Evolutionary conservation across 2,113 vertebrate genomes (phyloP).

Genomic region (Periophthalmus modestus): DNA sequence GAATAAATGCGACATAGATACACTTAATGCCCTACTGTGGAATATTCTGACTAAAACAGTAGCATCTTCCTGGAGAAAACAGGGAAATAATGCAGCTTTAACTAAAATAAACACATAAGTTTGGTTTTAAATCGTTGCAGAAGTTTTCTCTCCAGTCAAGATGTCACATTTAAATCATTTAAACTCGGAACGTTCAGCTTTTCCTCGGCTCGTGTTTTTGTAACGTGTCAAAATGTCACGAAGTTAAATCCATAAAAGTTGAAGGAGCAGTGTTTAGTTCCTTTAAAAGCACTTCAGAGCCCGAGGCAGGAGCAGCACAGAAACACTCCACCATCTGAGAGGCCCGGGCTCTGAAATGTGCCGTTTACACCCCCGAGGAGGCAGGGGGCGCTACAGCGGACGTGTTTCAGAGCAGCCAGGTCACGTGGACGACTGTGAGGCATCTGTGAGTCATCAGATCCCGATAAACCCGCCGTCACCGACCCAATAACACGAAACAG

Average conservation of each 20-base stretch:
- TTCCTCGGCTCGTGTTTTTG: background rate
- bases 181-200: constrained; percentile 1
- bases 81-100: background rate
- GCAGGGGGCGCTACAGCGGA: background rate
- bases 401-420: background rate
- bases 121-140: no score
- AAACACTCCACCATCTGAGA: background rate
- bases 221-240: constrained; percentile 17
- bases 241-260: constrained; percentile 5
- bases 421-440: background rate
- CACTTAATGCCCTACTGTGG: no score
- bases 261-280: constrained; percentile 32
- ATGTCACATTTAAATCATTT: background rate
- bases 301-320: constrained; percentile 22
- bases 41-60: no score
- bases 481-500: no score
- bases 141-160: background rate
- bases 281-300: constrained; percentile 32
- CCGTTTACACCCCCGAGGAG: no score
- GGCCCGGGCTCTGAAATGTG: background rate
- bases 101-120: background rate
- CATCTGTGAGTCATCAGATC: background rate
- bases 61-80: no score
- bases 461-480: background rate
- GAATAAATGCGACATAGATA: no score